Evolutionary conservation across 2,797 vertebrate genomes (phyloP).

Genomic region (Heteromormyrus szaboi): DNA sequence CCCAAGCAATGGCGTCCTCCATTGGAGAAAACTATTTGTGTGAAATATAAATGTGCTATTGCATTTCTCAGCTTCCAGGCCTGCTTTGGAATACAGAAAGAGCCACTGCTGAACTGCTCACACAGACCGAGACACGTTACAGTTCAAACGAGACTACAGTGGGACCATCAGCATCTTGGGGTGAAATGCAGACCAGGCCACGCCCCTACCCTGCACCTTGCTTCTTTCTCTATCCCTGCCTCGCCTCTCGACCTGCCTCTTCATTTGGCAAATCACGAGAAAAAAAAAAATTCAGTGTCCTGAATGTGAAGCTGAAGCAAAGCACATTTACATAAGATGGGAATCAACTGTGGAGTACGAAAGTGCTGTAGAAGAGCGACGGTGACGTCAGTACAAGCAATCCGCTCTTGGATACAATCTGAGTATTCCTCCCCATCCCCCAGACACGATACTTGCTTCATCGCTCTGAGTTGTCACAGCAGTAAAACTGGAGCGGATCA

Average conservation of each 20-base stretch:
- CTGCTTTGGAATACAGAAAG: not conserved
- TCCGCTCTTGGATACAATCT: not conserved
- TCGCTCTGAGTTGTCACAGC: not conserved
- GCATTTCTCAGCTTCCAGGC: not conserved
- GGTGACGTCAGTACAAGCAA: not conserved
- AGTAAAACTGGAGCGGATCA: not conserved
- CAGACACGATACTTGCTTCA: not conserved
- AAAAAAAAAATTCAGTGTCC: not conserved
- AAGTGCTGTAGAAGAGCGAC: not conserved
- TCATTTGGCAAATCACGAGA: not conserved
- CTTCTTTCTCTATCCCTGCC: not conserved
- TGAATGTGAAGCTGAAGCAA: not conserved
- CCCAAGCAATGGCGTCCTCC: not conserved
- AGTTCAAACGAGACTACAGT: not conserved
- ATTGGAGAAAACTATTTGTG: not conserved
- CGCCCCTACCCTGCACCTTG: not conserved
- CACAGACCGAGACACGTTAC: not conserved
- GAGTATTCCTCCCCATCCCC: not conserved
- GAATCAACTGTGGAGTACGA: not conserved
- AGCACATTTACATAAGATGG: not conserved
- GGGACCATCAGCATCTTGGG: not conserved
- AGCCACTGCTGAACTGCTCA: not conserved
- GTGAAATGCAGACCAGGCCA: not conserved
- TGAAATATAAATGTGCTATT: not conserved
- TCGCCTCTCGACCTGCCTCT: not conserved